A percentile compares a stretch with the other conserved stretches of the same genome.
Evolutionary conservation across 2,113 vertebrate genomes (phyloP).

Genomic region (Gambusia holbrooki): DNA sequence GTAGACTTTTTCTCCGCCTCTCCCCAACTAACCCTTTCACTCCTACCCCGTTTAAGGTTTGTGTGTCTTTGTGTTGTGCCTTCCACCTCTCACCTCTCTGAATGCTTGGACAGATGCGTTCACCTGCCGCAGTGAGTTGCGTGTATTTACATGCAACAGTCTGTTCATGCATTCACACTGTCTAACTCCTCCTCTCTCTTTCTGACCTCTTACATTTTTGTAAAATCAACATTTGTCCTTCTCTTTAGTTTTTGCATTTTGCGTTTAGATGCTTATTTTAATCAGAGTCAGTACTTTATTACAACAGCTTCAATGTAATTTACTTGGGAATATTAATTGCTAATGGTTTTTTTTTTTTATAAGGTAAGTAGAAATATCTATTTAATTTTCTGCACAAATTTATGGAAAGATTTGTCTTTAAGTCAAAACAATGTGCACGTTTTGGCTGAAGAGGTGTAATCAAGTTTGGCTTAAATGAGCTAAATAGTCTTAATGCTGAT

Average conservation of each 20-base stretch:
- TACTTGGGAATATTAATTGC: background rate
- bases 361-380: slow-evolving; percentile 41
- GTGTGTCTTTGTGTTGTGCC: slow-evolving; percentile 78
- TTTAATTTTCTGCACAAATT: slow-evolving; percentile 17
- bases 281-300: background rate
- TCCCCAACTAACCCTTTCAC: slow-evolving; percentile 98
- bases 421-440: background rate
- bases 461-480: background rate
- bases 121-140: background rate
- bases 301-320: background rate
- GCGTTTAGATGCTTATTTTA: background rate
- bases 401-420: background rate
- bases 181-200: slow-evolving; percentile 41
- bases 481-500: background rate
- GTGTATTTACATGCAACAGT: background rate
- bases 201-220: slow-evolving; percentile 10
- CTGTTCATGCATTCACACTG: slow-evolving; percentile 38
- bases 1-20: slow-evolving; percentile 90
- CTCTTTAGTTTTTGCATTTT: background rate
- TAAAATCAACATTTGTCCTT: slow-evolving; percentile 11
- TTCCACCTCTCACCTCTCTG: slow-evolving; percentile 19
- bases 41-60: slow-evolving; percentile 98
- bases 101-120: slow-evolving; percentile 34
- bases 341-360: background rate
- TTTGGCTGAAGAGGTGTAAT: background rate